phyloP scores from a whole-genome alignment of 2,797 vertebrate genomes.

The Apodemus agrarius region DNA sequence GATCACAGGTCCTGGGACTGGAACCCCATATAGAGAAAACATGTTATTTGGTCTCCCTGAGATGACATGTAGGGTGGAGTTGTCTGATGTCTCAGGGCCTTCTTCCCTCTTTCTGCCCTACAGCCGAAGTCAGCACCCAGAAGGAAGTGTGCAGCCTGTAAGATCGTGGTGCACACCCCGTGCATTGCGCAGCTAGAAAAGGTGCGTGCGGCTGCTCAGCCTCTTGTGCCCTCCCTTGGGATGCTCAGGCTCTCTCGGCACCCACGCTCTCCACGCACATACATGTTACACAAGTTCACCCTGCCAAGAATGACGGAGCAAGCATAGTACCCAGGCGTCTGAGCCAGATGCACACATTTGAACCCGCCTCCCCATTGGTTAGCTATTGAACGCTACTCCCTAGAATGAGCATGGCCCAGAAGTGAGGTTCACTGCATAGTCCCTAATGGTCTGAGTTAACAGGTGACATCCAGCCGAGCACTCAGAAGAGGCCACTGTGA shows the following conservation, averaged over 20 bases:
- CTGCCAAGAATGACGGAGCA: not conserved
- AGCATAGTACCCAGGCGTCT: not conserved
- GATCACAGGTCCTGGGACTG: not conserved
- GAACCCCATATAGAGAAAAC: not conserved
- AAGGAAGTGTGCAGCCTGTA: conserved; percentile 96
- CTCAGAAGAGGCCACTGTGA: not conserved
- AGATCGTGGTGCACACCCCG: conserved; percentile 95
- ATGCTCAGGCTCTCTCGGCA: not conserved
- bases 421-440: not conserved
- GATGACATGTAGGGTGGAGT: not conserved
- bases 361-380: not conserved
- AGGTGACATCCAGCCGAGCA: not conserved
- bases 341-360: not conserved
- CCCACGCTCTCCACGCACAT: rapidly evolving
- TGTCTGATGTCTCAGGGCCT: conserved; percentile 47
- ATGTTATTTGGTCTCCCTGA: not conserved
- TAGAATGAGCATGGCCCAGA: not conserved
- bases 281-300: rapidly evolving
- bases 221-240: not conserved
- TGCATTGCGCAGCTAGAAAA: conserved; percentile 97
- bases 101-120: conserved; percentile 39
- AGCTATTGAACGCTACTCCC: not conserved
- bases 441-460: no score
- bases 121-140: conserved; percentile 96
- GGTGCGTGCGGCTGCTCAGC: conserved; percentile 85